Evolutionary conservation across 2,797 vertebrate species (phyloP).

Genomic region (Tapirus indicus): DNA sequence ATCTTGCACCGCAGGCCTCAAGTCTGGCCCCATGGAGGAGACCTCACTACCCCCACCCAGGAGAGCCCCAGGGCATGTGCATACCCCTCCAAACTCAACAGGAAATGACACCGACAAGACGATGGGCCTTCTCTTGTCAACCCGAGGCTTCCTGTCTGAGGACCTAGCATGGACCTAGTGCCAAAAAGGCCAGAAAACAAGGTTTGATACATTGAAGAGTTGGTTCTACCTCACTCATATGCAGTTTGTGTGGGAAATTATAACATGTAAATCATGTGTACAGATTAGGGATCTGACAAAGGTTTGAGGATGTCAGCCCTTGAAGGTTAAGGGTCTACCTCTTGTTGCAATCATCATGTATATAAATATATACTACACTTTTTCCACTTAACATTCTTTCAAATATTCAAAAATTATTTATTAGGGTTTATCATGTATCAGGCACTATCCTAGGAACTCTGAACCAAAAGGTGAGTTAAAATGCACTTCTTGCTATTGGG

Average conservation of each 20-base stretch:
- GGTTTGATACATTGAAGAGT: not conserved
- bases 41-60: not conserved
- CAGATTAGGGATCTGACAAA: not conserved
- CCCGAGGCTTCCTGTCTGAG: not conserved
- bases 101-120: not conserved
- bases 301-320: not conserved
- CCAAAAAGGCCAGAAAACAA: not conserved
- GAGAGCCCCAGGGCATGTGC: not conserved
- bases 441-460: not conserved
- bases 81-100: not conserved
- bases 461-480: not conserved
- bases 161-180: not conserved
- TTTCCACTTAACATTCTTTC: not conserved
- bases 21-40: not conserved
- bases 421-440: not conserved
- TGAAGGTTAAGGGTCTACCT: not conserved
- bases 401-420: conserved; percentile 31
- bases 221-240: not conserved
- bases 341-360: not conserved
- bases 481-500: not conserved
- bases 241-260: not conserved
- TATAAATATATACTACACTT: not conserved
- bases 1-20: not conserved
- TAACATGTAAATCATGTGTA: not conserved
- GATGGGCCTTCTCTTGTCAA: not conserved